phyloP scores from a whole-genome alignment of 2,888 invertebrate species.

The Ypsolopha sequella region DNA sequence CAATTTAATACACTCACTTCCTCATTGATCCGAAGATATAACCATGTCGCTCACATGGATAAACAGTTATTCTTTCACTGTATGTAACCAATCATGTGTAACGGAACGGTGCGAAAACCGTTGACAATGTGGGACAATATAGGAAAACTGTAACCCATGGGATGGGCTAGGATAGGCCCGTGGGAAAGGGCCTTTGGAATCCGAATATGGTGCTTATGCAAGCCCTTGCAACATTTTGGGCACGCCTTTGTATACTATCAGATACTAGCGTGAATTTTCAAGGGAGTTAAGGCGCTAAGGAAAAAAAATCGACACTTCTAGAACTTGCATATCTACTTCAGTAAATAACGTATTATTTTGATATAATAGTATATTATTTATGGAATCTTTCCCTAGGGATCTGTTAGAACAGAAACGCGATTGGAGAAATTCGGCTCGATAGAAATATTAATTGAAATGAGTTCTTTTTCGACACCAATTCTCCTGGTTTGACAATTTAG shows the following conservation, averaged over 20 bases:
- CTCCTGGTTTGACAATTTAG: too few relatives aligned
- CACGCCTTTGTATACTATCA: background rate
- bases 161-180: conserved; percentile 46
- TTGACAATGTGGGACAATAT: conserved; percentile 17
- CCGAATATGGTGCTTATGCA: conserved; percentile 3
- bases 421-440: too few relatives aligned
- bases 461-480: too few relatives aligned
- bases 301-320: too few relatives aligned
- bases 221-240: conserved; percentile 14
- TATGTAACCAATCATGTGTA: conserved; percentile 32
- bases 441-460: too few relatives aligned
- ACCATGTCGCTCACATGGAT: conserved; percentile 19
- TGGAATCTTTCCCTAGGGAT: too few relatives aligned
- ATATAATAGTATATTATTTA: too few relatives aligned
- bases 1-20: background rate
- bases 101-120: conserved; percentile 52
- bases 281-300: too few relatives aligned
- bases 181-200: conserved; percentile 32
- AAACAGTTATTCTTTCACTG: conserved; percentile 31
- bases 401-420: too few relatives aligned
- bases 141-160: background rate
- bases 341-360: too few relatives aligned
- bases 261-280: too few relatives aligned
- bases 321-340: too few relatives aligned
- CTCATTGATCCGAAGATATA: background rate